Base-by-base conservation (phyloP, 37 sponge, comb jelly and placozoan species). In the Diacarnus erythraeanus region DNA sequence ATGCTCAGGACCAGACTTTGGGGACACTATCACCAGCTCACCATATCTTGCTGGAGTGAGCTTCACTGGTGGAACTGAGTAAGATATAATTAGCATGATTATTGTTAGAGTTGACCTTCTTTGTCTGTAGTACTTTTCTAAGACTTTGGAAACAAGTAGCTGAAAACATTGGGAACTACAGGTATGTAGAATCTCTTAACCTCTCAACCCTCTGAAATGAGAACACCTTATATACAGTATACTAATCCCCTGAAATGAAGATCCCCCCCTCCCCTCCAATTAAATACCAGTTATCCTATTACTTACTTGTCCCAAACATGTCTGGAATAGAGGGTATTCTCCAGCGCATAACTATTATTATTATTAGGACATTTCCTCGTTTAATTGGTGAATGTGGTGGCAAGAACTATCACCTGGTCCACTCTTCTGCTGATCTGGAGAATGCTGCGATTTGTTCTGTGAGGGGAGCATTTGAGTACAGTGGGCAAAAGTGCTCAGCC, bases 401-500 rank as follows among this genome's bases (percentile, higher is more conserved):
- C 30, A 98, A 95, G 86, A 98, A 98, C 84, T 98, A 88, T 71
- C 99, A 98, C 60, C 73, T 93, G 42, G 85, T 95, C 22, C 99
- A 98, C 70, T 72, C 78, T 2, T 74, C 90, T 21, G 94, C 97
- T 42, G 87, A 91, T 42, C 44, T 88, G 21, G 81, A 85, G 78
- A 80, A 58, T 71, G 91, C 93, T 15, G 83, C 83, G 23, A 85
- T 84, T 63, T 88, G 89, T 0, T 80, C 96, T 36, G 71, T 98
- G 18, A 73, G 94, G 38, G 85, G 95, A 61, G 94, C 91, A 30
- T 98, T 94, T 86, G 98, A 98, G 86, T 98, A 91, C 84, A 70
- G 85, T 76, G 98, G 98, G 4, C 98, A 98, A 87, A 98, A 98
- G 90, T 98, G 98, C 54, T 95, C 96, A 56, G 98, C 98, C 35